phyloP scores from a whole-genome alignment of 2,888 invertebrate genomes.

The Hymenopus coronatus region DNA sequence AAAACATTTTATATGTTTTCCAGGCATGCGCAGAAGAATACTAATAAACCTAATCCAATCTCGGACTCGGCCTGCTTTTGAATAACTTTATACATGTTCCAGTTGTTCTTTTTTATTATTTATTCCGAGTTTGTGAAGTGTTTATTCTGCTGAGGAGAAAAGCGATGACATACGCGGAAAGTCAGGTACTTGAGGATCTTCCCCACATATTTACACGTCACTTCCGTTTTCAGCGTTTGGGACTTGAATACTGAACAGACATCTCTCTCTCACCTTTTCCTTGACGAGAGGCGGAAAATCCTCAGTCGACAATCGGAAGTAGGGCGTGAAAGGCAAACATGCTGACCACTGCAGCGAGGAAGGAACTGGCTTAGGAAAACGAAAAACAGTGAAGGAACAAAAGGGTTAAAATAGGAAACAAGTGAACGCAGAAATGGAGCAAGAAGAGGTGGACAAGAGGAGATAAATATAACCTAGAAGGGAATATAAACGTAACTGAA shows the following conservation, averaged over 20 bases:
- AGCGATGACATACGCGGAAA: background rate
- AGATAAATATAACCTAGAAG: background rate
- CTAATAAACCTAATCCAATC: too few species aligned
- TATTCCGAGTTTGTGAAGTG: background rate
- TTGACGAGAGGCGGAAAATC: background rate
- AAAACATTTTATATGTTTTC: too few species aligned
- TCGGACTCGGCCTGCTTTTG: too few species aligned
- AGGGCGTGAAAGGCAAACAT: background rate
- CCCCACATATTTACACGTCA: background rate
- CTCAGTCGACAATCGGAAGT: background rate
- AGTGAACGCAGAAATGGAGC: background rate
- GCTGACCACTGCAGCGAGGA: background rate
- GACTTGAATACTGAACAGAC: background rate
- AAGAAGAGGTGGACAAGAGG: background rate
- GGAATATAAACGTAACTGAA: too few species aligned
- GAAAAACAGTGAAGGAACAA: background rate
- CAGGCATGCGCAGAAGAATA: too few species aligned
- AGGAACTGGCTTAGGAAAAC: background rate
- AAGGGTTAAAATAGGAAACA: background rate
- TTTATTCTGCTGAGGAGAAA: background rate
- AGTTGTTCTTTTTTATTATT: background rate
- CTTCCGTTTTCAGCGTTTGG: background rate
- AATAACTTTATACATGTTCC: background rate
- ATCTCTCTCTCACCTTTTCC: background rate
- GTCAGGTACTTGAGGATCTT: background rate